A percentile compares a stretch with the other conserved stretches of the same genome.
phyloP scores from a whole-genome alignment of 2,797 vertebrate species.

The Orestias chungarensis region DNA sequence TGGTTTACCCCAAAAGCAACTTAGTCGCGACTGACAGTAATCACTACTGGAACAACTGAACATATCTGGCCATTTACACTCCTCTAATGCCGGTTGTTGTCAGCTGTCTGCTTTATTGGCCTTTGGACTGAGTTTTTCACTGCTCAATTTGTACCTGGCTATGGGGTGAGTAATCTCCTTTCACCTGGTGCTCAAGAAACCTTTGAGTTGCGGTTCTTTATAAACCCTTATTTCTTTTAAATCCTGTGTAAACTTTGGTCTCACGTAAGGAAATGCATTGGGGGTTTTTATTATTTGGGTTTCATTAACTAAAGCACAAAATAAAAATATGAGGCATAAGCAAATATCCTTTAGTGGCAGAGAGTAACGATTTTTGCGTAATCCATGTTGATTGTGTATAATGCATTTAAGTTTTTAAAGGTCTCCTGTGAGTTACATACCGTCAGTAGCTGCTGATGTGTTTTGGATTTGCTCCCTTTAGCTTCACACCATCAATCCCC shows the following conservation, averaged over 20 bases:
- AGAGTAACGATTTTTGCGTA: neutral
- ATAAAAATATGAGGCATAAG: neutral
- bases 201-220: neutral
- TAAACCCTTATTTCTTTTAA: constrained; percentile 5
- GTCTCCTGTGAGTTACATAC: constrained; percentile 61
- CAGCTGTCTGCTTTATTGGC: constrained; percentile 41
- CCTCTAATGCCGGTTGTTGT: constrained; percentile 7
- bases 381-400: neutral
- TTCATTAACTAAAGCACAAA: neutral
- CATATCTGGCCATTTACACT: constrained; percentile 7
- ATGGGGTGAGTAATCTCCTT: constrained; percentile 17
- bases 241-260: neutral
- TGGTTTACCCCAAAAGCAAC: neutral
- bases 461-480: constrained; percentile 72
- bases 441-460: constrained; percentile 60
- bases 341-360: neutral
- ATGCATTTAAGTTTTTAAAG: constrained; percentile 3
- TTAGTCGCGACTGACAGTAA: neutral
- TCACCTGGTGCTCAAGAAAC: constrained; percentile 25
- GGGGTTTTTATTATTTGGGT: constrained; percentile 17
- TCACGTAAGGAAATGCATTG: constrained; percentile 16
- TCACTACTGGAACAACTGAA: no score
- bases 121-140: constrained; percentile 24
- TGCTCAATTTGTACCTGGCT: constrained; percentile 9
- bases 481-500: constrained; percentile 29